Conservation (phyloP, 2,113 vertebrate genomes). For the Heterotis niloticus region DNA sequence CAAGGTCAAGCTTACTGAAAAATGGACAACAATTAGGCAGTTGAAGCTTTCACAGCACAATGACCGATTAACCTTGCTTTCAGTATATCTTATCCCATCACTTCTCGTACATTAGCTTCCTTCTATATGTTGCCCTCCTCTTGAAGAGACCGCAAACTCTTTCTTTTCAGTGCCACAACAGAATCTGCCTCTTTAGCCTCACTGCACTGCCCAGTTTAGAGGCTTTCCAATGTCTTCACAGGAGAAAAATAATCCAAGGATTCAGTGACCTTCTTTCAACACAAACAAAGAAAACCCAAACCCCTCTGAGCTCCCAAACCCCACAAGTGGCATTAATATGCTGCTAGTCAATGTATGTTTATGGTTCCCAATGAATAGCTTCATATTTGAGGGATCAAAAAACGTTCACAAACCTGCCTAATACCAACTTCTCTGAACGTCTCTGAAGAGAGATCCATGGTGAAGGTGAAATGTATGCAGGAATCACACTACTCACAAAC, state of each 20-base stretch:
- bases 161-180: background rate
- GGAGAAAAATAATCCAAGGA: background rate
- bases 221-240: background rate
- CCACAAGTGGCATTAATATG: background rate
- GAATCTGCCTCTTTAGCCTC: background rate
- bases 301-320: background rate
- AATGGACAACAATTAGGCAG: background rate
- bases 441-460: background rate
- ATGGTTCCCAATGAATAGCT: background rate
- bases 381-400: background rate
- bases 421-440: background rate
- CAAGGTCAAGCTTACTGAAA: background rate
- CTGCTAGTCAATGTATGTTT: background rate
- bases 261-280: slow-evolving; percentile 8
- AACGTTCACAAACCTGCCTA: background rate
- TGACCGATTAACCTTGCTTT: background rate
- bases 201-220: background rate
- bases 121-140: background rate
- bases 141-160: background rate
- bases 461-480: background rate
- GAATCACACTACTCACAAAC: background rate
- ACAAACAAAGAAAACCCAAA: background rate
- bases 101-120: background rate
- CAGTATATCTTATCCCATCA: background rate
- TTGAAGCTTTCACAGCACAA: background rate